Evolutionary conservation across 2,113 vertebrate species (phyloP).

Genomic region (Rallus limicola): DNA sequence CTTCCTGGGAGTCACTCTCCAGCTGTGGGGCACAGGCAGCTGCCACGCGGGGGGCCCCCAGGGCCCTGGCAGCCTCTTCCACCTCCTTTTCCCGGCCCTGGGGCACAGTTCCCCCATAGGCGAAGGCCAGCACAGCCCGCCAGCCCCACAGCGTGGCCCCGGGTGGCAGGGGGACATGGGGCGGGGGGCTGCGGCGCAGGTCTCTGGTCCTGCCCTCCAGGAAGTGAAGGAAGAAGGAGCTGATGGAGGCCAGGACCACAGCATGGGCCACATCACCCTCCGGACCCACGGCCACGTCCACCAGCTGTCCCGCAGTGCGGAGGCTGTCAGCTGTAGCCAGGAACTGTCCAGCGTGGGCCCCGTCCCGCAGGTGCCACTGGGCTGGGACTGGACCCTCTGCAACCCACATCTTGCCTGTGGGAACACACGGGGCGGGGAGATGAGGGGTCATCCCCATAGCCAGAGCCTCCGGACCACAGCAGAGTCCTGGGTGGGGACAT

Average conservation of each 20-base stretch:
- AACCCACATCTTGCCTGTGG: conserved; percentile 55
- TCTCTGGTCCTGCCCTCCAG: conserved; percentile 25
- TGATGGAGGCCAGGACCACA: conserved; percentile 56
- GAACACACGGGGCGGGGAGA: neutral
- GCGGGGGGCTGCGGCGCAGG: neutral
- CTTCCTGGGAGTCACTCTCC: neutral
- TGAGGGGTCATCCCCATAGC: neutral
- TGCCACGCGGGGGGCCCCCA: conserved; percentile 77
- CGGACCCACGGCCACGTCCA: conserved; percentile 29
- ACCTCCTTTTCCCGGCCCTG: conserved; percentile 48
- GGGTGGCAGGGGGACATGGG: neutral
- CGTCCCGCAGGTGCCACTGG: conserved; percentile 30
- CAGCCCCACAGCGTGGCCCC: conserved; percentile 42
- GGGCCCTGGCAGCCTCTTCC: conserved; percentile 61
- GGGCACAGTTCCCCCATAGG: conserved; percentile 81
- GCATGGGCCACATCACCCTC: conserved; percentile 33
- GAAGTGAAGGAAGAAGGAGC: conserved; percentile 43
- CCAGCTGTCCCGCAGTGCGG: conserved; percentile 13
- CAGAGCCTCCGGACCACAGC: neutral
- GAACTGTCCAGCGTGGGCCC: neutral
- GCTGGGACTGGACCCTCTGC: neutral
- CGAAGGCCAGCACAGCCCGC: conserved; percentile 80
- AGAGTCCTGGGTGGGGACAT: neutral
- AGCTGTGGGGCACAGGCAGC: conserved; percentile 55
- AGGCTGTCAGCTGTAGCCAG: neutral